These are phyloP conservation scores for Adrianichthys oophorus DNA, from an alignment of 2,797 vertebrate species.

Conservation along the genomic window DNA sequence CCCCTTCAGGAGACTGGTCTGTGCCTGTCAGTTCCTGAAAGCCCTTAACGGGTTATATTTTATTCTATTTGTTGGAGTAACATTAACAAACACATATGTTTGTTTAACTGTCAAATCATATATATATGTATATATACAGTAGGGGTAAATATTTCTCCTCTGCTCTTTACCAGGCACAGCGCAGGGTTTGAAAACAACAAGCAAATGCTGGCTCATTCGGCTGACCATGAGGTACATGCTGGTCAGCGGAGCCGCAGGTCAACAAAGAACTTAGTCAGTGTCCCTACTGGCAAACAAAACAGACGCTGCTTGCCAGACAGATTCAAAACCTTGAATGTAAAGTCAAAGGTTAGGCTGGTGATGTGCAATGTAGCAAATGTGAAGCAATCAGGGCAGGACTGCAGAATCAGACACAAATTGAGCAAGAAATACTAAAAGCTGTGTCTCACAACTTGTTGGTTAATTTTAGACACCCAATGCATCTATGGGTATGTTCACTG, in stretches of 20 bases:
- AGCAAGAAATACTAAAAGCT: conserved; percentile 18
- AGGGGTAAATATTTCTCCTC: conserved; percentile 11
- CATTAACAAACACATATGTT: too few species aligned
- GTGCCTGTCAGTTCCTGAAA: conserved; percentile 38
- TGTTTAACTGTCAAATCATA: conserved; percentile 8
- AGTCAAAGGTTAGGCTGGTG: background rate
- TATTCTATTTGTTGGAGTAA: too few species aligned
- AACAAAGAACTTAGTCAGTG: conserved; percentile 15
- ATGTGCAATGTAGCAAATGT: background rate
- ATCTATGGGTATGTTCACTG: background rate
- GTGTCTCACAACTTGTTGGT: background rate
- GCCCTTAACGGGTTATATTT: background rate
- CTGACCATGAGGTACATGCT: conserved; percentile 12
- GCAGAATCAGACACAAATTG: conserved; percentile 13
- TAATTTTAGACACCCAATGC: background rate
- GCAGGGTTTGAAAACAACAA: conserved; percentile 51
- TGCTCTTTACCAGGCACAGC: conserved; percentile 7
- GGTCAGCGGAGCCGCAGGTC: conserved; percentile 16
- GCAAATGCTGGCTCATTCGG: conserved; percentile 35
- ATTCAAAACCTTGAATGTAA: conserved; percentile 1
- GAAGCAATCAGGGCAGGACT: conserved; percentile 3
- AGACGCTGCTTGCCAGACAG: background rate
- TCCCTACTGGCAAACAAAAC: conserved; percentile 4
- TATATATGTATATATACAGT: conserved; percentile 1
- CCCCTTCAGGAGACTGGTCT: conserved; percentile 27